These are phyloP conservation scores for Dryas iulia DNA, from an alignment of 1,140 invertebrate genomes.

Conservation along the genomic window DNA sequence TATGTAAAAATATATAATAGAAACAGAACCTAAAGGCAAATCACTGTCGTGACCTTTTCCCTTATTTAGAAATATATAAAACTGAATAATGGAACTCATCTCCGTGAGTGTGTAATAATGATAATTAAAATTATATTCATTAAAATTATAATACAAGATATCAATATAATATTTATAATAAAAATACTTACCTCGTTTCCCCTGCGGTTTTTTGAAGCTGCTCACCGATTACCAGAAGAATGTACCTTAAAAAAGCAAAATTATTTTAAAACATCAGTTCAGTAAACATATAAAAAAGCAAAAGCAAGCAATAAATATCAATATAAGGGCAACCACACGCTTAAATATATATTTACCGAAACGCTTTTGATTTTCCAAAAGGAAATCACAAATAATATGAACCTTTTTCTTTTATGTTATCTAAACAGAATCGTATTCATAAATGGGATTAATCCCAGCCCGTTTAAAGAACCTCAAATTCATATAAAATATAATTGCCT, in stretches of 20 bases:
- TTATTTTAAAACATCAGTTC: background rate
- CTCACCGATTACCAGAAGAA: no score
- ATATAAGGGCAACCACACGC: background rate
- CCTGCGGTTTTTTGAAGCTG: no score
- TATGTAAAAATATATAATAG: no score
- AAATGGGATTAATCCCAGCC: background rate
- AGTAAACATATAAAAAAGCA: background rate
- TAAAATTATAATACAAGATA: no score
- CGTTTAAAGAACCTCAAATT: background rate
- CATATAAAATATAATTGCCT: background rate
- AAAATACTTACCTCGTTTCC: no score
- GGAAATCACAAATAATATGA: background rate
- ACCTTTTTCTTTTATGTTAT: constrained; percentile 9
- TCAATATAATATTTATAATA: no score
- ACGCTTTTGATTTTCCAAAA: background rate
- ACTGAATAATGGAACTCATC: no score
- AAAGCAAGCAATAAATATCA: background rate
- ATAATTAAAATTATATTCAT: no score
- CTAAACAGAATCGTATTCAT: background rate
- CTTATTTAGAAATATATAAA: no score
- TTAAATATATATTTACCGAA: background rate
- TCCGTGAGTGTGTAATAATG: no score
- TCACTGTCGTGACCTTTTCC: no score
- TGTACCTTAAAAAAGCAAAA: background rate
- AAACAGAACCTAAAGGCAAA: no score